These are phyloP conservation scores for Opisthocomus hoazin DNA, from an alignment of 2,113 vertebrate species.

Conservation along the genomic window DNA sequence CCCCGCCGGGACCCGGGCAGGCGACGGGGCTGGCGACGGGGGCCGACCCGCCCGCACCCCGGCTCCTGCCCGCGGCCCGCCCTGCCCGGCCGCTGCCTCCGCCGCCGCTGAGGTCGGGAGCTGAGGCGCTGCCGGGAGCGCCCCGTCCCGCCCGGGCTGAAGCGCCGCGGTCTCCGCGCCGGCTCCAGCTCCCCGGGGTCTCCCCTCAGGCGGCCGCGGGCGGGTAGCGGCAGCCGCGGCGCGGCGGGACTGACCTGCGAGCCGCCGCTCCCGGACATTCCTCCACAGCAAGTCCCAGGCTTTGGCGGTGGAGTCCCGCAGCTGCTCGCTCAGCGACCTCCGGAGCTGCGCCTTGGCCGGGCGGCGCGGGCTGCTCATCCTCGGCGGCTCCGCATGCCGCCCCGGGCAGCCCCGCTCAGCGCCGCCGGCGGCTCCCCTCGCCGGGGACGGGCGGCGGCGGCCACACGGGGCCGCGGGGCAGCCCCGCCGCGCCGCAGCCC, in stretches of 20 bases:
- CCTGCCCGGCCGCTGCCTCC: background rate
- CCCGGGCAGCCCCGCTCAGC: background rate
- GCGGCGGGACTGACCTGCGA: constrained; percentile 85
- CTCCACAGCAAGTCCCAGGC: constrained; percentile 92
- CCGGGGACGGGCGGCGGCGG: background rate
- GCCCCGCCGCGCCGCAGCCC: background rate
- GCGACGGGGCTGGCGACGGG: too few relatives aligned
- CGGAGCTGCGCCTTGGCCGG: constrained; percentile 76
- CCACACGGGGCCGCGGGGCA: background rate
- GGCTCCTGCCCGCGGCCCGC: background rate
- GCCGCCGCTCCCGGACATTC: constrained; percentile 85
- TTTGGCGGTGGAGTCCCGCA: constrained; percentile 88
- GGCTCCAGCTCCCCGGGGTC: background rate
- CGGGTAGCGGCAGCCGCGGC: background rate
- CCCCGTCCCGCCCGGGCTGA: too few relatives aligned
- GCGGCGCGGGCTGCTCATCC: constrained; percentile 79
- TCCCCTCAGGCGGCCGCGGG: background rate
- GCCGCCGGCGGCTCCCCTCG: background rate
- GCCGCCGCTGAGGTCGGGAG: too few relatives aligned
- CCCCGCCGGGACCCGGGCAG: background rate
- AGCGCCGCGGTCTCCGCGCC: too few relatives aligned
- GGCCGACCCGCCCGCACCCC: too few relatives aligned
- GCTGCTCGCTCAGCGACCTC: constrained; percentile 88
- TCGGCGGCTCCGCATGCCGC: constrained; percentile 65
- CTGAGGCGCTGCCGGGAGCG: background rate